Conservation (phyloP, 2,797 vertebrate species). For the Liparis tanakae region DNA sequence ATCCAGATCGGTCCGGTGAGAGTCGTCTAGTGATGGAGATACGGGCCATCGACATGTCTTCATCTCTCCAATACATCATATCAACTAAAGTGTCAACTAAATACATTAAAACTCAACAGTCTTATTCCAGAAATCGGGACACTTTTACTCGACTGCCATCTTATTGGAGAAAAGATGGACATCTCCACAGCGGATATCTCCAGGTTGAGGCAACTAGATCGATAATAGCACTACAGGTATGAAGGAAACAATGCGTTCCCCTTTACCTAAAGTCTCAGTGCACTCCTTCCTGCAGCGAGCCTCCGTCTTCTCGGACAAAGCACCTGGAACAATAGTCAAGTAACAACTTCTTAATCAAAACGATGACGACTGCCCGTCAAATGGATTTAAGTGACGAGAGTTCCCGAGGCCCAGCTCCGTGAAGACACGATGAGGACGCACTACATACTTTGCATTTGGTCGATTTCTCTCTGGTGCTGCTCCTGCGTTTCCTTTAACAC, state of each 20-base stretch:
- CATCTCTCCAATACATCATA: background rate
- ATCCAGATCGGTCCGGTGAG: background rate
- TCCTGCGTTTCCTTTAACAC: slow-evolving; percentile 77
- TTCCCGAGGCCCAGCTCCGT: background rate
- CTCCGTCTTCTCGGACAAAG: slow-evolving; percentile 55
- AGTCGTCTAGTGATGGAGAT: background rate
- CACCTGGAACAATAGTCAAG: slow-evolving; percentile 45
- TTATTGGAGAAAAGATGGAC: background rate
- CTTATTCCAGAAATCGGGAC: background rate
- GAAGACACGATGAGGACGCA: background rate
- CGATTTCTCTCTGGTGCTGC: slow-evolving; percentile 74
- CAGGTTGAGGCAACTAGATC: background rate
- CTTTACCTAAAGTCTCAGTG: slow-evolving; percentile 68
- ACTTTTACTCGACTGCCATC: background rate
- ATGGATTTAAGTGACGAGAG: background rate
- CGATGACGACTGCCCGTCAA: background rate
- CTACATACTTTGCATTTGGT: slow-evolving; percentile 70
- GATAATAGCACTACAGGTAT: background rate
- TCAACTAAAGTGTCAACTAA: background rate
- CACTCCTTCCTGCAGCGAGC: slow-evolving; percentile 76
- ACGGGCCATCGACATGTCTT: background rate
- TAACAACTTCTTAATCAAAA: background rate
- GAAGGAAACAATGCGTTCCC: background rate
- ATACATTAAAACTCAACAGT: background rate
- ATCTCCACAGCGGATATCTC: background rate